Base-by-base conservation (phyloP, 2,797 vertebrate species). In the Sphenodon punctatus region DNA sequence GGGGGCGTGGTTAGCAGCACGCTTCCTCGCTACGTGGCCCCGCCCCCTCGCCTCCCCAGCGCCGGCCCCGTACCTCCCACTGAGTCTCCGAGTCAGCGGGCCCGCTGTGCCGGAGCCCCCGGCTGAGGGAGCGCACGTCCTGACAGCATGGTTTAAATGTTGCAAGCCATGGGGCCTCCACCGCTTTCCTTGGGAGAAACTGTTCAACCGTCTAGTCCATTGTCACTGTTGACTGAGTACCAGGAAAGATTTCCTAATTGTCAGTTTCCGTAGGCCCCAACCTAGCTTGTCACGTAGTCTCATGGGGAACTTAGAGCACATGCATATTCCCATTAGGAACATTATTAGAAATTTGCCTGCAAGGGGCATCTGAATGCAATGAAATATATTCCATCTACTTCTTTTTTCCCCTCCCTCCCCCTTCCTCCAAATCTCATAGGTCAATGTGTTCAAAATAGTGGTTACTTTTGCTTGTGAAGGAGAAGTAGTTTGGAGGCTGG, bases 381-480 rank as follows among this genome's bases (percentile, higher is more conserved):
- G 87, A 46, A 53, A 41, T 25, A 66, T 17, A 36, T 30, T n/a
- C 69, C 56, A 39, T 20, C 25, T 41, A 63, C 41, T 32, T 45
- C 55, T 48, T 70, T 68, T 30, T 75, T 7, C 16, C 59, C 36
- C 63, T 2, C n/a, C n/a, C n/a, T n/a, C n/a, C n/a, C n/a, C n/a
- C n/a, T n/a, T 1, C 84, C 69, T 63, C 70, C 56, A 42, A 61
- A 87, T 63, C 82, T 59, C 63, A 55, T 42, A 88, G 45, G 45
- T 75, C 71, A 42, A 76, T 55, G 56, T 36, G 32, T 55, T 68
- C 45, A 39, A 75, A 85, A 30, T 64, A n/a, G 25, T n/a, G 75
- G 81, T 85, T 45, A 53, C n/a, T n/a, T 88, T 64, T 43, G 43
- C 71, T 76, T 85, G 87, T 34, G 53, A 38, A 65, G 64, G 45